A percentile compares a stretch with the other conserved stretches of the same genome.
These are phyloP conservation scores for Hippasteria phrygiana DNA, from an alignment of 53 echinoderm and acorn worm species.

Conservation along the genomic window DNA sequence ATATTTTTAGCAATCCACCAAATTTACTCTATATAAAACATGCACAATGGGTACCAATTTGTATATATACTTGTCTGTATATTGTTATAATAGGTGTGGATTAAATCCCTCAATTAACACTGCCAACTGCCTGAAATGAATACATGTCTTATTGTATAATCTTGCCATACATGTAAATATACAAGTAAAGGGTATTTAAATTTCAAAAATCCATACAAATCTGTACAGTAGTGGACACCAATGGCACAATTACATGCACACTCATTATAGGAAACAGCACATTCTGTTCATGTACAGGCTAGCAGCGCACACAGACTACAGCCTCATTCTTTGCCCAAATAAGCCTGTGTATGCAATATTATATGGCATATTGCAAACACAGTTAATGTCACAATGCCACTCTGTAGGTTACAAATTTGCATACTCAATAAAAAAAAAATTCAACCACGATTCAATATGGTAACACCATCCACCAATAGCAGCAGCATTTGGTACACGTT, in stretches of 20 bases:
- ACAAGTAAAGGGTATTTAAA: slow-evolving; percentile 7
- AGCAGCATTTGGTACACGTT: background rate
- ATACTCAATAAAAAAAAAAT: slow-evolving; percentile 42
- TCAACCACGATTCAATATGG: background rate
- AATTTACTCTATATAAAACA: no score
- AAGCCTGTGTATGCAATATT: slow-evolving; percentile 46
- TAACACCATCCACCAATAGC: slow-evolving; percentile 27
- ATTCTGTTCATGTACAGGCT: background rate
- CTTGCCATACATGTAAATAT: no score
- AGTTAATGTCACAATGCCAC: slow-evolving; percentile 38
- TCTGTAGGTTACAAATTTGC: slow-evolving; percentile 40
- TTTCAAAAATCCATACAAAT: background rate
- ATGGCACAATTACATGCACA: no score
- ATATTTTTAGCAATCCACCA: no score
- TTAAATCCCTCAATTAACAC: no score
- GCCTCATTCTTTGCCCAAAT: slow-evolving; percentile 63
- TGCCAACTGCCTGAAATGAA: no score
- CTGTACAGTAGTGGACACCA: background rate
- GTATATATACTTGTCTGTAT: no score
- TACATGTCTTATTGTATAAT: no score
- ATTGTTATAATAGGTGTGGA: no score
- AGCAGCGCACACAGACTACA: background rate
- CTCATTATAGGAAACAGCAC: background rate
- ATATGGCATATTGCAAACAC: slow-evolving; percentile 20
- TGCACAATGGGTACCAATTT: no score